Percentiles rank a stretch among this genome's conserved stretches.
These are phyloP conservation scores for Chloroceryle inda DNA, from an alignment of 2,797 vertebrate species.

Conservation along the genomic window DNA sequence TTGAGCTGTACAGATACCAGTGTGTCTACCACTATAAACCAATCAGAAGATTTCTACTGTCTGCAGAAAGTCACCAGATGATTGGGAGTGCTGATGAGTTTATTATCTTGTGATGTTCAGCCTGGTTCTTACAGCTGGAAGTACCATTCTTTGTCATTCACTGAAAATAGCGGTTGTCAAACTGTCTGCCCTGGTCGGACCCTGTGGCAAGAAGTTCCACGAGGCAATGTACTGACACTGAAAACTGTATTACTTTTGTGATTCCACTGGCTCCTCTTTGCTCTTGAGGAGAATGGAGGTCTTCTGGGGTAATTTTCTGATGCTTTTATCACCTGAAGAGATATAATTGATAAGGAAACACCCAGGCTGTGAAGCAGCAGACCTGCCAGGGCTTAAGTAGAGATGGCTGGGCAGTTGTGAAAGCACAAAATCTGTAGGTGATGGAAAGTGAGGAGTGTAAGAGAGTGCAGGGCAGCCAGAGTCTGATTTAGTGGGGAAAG, in stretches of 20 bases:
- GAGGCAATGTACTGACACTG: not conserved
- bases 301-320: conserved; percentile 18
- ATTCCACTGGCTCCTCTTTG: not conserved
- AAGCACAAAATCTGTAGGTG: not conserved
- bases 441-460: not conserved
- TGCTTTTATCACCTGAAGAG: conserved; percentile 27
- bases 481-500: not conserved
- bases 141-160: not conserved
- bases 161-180: not conserved
- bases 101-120: not conserved
- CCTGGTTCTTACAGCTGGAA: not conserved
- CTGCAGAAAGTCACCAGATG: not conserved
- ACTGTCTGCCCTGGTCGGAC: conserved; percentile 29
- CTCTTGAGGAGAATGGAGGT: not conserved
- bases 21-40: not conserved
- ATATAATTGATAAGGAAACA: conserved; percentile 14
- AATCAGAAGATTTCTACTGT: not conserved
- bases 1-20: not conserved
- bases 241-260: conserved; percentile 26
- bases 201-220: not conserved
- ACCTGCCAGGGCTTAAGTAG: not conserved
- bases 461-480: not conserved
- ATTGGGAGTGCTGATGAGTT: not conserved
- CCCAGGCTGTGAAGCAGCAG: not conserved
- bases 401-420: not conserved